A percentile compares a stretch with the other conserved stretches of the same genome.
Evolutionary conservation across 1,140 invertebrate genomes (phyloP).

Genomic region (Pomacea maculata): DNA sequence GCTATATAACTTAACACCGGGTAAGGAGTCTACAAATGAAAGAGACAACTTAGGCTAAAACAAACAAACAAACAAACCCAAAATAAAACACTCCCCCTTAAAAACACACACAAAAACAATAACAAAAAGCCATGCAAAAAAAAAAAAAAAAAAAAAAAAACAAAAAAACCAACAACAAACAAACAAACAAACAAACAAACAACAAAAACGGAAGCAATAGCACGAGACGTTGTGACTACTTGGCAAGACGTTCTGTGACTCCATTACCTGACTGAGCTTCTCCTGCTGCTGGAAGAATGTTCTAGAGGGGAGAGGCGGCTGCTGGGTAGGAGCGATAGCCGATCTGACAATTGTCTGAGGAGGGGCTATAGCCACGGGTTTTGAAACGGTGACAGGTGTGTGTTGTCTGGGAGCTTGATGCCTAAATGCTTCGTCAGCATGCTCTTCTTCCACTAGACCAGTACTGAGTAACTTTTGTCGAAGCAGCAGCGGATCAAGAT

Average conservation of each 20-base stretch:
- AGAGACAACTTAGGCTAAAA: neutral
- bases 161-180: neutral
- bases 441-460: conserved; percentile 45
- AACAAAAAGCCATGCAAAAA: neutral
- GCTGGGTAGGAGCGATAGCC: conserved; percentile 6
- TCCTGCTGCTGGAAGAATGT: conserved; percentile 14
- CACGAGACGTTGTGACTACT: neutral
- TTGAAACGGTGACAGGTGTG: neutral
- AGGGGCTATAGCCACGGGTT: conserved; percentile 2
- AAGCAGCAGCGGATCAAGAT: conserved; percentile 54
- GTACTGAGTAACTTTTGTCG: conserved; percentile 55
- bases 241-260: neutral
- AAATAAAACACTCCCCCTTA: no score
- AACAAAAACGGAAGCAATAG: neutral
- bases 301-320: neutral
- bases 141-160: neutral
- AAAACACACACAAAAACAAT: no score
- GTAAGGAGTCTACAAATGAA: no score
- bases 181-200: neutral
- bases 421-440: neutral
- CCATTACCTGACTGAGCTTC: conserved; percentile 16
- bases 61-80: no score
- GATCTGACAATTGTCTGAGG: neutral
- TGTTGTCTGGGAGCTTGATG: neutral
- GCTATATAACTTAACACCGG: no score